These are phyloP conservation scores for Elephantulus edwardii DNA, from an alignment of 2,113 vertebrate species.

Conservation along the genomic window DNA sequence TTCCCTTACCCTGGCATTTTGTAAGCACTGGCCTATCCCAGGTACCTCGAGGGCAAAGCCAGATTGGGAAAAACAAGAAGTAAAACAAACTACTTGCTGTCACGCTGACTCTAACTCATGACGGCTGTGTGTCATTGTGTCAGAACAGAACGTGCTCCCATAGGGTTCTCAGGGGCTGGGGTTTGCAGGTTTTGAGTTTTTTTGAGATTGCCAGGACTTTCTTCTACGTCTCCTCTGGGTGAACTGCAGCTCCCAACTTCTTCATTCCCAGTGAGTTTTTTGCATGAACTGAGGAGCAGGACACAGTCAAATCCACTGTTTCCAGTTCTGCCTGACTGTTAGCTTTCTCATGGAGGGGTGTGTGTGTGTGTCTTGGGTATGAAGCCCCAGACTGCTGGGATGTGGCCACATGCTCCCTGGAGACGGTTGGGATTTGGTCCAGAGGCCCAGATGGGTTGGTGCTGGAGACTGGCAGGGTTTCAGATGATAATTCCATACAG, in stretches of 20 bases:
- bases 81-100: too few relatives aligned
- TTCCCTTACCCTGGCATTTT: background rate
- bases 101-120: background rate
- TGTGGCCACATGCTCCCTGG: background rate
- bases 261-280: background rate
- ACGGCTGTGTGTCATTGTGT: background rate
- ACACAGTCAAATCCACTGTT: rapidly evolving
- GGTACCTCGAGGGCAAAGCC: background rate
- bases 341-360: background rate
- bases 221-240: background rate
- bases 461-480: background rate
- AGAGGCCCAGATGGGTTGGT: background rate
- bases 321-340: too few relatives aligned
- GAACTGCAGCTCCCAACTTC: background rate
- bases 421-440: background rate
- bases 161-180: background rate
- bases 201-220: background rate
- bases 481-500: background rate
- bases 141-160: background rate
- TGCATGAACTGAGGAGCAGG: background rate
- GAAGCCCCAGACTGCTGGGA: background rate
- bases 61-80: background rate
- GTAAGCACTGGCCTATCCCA: background rate
- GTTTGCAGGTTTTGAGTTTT: too few relatives aligned
- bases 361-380: too few relatives aligned